Evolutionary conservation across 2,113 vertebrate species (phyloP), one percentile per base, ranked within the genome.

Genomic region (Stomatorhinus ivindoensis): DNA sequence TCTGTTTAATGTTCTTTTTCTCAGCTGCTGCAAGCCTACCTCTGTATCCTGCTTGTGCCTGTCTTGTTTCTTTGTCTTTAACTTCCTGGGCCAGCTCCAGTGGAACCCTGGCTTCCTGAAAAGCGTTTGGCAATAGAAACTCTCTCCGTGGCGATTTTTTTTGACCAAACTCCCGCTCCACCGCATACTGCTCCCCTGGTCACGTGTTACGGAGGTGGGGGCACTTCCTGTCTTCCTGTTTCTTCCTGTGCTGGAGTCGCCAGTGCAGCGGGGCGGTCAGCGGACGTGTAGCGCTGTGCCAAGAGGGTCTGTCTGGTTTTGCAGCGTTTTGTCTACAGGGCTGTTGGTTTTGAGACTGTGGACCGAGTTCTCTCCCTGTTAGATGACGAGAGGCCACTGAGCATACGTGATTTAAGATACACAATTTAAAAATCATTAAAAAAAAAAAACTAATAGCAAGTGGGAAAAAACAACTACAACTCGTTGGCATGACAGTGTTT

Each of bases 401-500:
- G 47, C 47, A 31, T 11, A 27, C 4, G 24, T 42, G 31, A 42
- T 27, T 76, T 42, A 76, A 76, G 15, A 76, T 35, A 76, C 69
- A 76, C 27, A 39, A 19, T 21, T 42, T 27, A 53, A 51, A 87
- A 55, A 55, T 2, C 27, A 27, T 35, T 87, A 35, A 27, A 86
- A 13, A 27, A 86, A 13, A 27, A 58, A 87, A 53, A 53, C 31
- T 53, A 69, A 80, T 80, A 42, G 73, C 31, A 80, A 42, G 15
- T 80, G 73, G 73, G 65, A 17, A 35, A 15, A n/a, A 51, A 51
- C 19, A 51, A 51, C 85, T 51, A 27, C 11, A 53, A 58, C 13
- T 86, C 6, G 10, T 86, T 17, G 84, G 84, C 48, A 86, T 27
- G 46, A 86, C 84, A 53, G 84, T 86, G 47, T 86, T 86, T 86